Percentiles rank a stretch among this genome's conserved stretches.
Evolutionary conservation across 2,888 invertebrate genomes (phyloP).

Genomic region (Lasioglossum figueresi): DNA sequence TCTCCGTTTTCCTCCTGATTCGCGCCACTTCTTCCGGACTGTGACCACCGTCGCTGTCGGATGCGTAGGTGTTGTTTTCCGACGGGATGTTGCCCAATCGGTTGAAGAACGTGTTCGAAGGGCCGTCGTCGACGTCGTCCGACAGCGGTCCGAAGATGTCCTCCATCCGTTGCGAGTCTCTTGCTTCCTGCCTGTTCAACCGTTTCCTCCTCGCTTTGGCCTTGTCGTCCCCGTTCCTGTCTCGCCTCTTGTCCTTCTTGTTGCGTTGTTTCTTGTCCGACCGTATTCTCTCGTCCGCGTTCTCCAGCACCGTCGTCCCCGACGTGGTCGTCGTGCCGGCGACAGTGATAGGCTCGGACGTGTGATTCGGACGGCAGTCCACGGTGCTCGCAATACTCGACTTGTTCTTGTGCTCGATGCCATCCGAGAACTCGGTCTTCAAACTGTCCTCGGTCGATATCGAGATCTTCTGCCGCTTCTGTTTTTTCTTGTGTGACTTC

Average conservation of each 20-base stretch:
- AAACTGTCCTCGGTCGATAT: constrained; percentile 83
- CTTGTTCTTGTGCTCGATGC: constrained; percentile 74
- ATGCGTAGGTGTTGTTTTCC: constrained; percentile 80
- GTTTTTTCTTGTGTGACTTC: constrained; percentile 93
- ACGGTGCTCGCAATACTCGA: constrained; percentile 57
- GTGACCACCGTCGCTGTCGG: constrained; percentile 85
- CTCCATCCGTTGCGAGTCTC: constrained; percentile 88
- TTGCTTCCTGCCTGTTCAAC: constrained; percentile 87
- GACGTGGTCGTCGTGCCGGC: constrained; percentile 53
- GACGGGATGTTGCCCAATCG: constrained; percentile 73
- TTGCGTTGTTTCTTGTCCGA: constrained; percentile 83
- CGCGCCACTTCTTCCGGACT: constrained; percentile 83
- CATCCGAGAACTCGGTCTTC: constrained; percentile 75
- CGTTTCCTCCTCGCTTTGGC: constrained; percentile 80
- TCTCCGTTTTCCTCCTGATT: constrained; percentile 79
- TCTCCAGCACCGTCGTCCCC: constrained; percentile 69
- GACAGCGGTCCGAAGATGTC: constrained; percentile 95
- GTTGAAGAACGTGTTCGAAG: constrained; percentile 80
- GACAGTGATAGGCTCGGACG: constrained; percentile 59
- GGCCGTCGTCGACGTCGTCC: constrained; percentile 87
- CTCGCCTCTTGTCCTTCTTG: constrained; percentile 82
- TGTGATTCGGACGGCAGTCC: constrained; percentile 72
- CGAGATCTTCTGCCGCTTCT: constrained; percentile 90
- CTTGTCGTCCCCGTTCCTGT: constrained; percentile 82
- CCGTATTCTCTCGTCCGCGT: constrained; percentile 80